These are phyloP conservation scores for Stegana nigrithorax DNA, from an alignment of 2,888 invertebrate species.

Conservation along the genomic window DNA sequence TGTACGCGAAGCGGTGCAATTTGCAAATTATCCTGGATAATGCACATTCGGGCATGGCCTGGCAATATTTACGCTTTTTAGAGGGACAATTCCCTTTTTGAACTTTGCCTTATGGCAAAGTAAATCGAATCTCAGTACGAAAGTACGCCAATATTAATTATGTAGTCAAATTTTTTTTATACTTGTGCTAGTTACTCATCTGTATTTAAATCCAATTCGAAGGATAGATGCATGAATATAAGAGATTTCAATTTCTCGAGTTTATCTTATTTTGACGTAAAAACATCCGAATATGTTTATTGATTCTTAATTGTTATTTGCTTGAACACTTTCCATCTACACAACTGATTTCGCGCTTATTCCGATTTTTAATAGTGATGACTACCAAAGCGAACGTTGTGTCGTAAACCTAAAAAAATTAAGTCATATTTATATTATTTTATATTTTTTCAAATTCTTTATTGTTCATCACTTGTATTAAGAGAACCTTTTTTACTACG, in stretches of 20 bases:
- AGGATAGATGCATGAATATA: constrained; percentile 93
- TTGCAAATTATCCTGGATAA: constrained; percentile 67
- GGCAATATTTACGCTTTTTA: constrained; percentile 74
- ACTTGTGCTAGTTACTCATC: constrained; percentile 61
- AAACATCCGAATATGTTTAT: background rate
- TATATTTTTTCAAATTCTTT: too few relatives aligned
- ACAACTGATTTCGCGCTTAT: too few relatives aligned
- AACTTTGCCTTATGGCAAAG: constrained; percentile 75
- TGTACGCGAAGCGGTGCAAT: constrained; percentile 61
- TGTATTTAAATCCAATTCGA: constrained; percentile 87
- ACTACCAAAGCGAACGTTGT: too few relatives aligned
- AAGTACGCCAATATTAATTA: too few relatives aligned
- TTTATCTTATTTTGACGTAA: too few relatives aligned
- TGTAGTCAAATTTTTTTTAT: background rate
- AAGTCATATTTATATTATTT: too few relatives aligned
- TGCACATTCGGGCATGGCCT: constrained; percentile 82
- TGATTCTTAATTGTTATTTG: too few relatives aligned
- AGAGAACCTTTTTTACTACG: too few relatives aligned
- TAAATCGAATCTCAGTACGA: constrained; percentile 74
- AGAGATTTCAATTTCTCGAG: constrained; percentile 89
- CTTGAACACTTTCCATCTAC: too few relatives aligned
- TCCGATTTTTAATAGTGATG: too few relatives aligned
- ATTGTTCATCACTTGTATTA: too few relatives aligned
- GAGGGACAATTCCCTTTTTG: constrained; percentile 82
- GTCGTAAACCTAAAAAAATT: too few relatives aligned